These are phyloP conservation scores for Mohoua ochrocephala DNA, from an alignment of 2,113 vertebrate genomes.

Conservation along the genomic window DNA sequence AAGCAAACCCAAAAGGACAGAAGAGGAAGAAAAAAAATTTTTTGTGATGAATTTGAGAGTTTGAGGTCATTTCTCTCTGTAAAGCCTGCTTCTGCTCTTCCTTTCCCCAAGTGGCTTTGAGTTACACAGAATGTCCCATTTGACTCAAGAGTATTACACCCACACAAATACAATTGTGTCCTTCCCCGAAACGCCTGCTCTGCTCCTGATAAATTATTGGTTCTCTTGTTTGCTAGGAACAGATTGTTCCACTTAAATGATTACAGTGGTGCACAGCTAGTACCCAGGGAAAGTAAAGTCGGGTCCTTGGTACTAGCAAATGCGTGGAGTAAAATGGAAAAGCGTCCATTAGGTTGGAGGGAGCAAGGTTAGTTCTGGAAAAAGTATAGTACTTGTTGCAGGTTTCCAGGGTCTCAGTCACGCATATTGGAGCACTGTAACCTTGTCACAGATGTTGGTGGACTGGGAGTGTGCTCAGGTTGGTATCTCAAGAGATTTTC, in stretches of 20 bases:
- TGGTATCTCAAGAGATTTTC: neutral
- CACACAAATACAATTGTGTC: neutral
- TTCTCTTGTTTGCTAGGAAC: neutral
- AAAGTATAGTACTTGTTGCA: neutral
- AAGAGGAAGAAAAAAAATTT: neutral
- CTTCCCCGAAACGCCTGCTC: neutral
- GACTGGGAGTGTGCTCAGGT: neutral
- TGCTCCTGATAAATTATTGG: neutral
- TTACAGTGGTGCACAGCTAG: neutral
- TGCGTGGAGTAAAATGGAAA: neutral
- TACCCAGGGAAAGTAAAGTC: neutral
- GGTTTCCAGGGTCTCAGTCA: neutral
- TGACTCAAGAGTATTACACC: neutral
- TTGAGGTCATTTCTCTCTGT: neutral
- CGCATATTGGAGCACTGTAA: neutral
- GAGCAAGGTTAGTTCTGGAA: neutral
- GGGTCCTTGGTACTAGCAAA: neutral
- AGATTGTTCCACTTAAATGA: neutral
- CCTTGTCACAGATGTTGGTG: neutral
- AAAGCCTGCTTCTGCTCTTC: neutral
- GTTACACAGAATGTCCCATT: neutral
- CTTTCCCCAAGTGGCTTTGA: neutral
- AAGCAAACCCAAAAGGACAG: neutral
- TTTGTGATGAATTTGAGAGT: neutral
- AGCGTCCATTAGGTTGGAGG: neutral